phyloP scores from a whole-genome alignment of 2,113 vertebrate genomes.

The Ciconia maguari region DNA sequence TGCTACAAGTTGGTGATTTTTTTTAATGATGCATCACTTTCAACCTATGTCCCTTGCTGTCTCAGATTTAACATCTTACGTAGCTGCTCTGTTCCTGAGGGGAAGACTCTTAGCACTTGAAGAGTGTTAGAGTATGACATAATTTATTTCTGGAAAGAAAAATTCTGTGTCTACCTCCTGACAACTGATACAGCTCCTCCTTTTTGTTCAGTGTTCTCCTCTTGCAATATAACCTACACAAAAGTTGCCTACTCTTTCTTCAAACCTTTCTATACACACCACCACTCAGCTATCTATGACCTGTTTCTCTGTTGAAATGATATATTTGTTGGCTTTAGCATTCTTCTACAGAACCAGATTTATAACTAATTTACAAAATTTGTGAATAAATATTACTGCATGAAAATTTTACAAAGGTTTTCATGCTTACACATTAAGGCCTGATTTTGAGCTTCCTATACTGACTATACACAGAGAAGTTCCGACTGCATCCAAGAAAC shows the following conservation, averaged over 20 bases:
- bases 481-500: background rate
- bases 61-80: background rate
- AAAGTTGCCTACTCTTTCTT: background rate
- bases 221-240: background rate
- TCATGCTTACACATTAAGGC: background rate
- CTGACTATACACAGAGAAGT: background rate
- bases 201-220: background rate
- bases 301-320: background rate
- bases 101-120: background rate
- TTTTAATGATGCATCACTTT: background rate
- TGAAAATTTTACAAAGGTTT: background rate
- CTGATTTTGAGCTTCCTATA: background rate
- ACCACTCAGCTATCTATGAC: background rate
- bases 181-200: rapidly evolving
- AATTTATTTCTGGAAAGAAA: background rate
- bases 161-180: background rate
- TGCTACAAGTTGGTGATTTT: background rate
- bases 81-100: background rate
- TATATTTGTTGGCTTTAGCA: background rate
- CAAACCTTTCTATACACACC: background rate
- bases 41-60: too few species aligned
- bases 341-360: background rate
- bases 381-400: background rate
- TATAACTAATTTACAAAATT: background rate
- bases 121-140: background rate